phyloP scores from a whole-genome alignment of 92 coral and sea anemone genomes.

The Hydrozoanthus gracilis region DNA sequence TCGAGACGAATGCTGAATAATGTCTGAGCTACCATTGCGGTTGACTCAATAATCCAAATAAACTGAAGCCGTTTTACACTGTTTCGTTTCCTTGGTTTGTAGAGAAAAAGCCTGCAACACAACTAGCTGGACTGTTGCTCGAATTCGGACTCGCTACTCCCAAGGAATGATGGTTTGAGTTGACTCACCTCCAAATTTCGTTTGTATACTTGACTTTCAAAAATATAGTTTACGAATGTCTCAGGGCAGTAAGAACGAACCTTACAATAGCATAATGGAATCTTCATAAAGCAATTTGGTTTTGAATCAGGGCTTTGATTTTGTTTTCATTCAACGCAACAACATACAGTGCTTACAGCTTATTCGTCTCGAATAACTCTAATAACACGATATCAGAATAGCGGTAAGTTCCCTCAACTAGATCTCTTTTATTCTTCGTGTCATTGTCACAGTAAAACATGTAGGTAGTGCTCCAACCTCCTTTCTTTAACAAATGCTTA shows the following conservation, averaged over 20 bases:
- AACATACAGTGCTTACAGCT: background rate
- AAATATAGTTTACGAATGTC: too few relatives aligned
- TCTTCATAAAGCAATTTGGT: background rate
- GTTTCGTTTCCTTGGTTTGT: background rate
- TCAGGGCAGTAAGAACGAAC: background rate
- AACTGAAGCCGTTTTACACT: background rate
- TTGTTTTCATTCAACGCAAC: background rate
- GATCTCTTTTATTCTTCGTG: background rate
- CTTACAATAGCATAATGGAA: background rate
- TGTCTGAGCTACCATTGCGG: background rate
- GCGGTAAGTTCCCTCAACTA: background rate
- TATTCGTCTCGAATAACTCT: background rate
- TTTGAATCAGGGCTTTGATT: background rate
- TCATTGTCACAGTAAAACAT: background rate
- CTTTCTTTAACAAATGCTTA: conserved; percentile 45
- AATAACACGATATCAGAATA: background rate
- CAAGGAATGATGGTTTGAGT: background rate
- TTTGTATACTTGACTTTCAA: background rate
- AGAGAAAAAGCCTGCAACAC: background rate
- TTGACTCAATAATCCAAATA: background rate
- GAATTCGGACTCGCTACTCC: background rate
- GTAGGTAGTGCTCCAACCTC: background rate
- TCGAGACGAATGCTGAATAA: background rate
- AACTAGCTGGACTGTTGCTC: background rate
- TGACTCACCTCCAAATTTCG: background rate